Conservation (phyloP, 2,797 vertebrate species). For the Xenopus petersii region DNA sequence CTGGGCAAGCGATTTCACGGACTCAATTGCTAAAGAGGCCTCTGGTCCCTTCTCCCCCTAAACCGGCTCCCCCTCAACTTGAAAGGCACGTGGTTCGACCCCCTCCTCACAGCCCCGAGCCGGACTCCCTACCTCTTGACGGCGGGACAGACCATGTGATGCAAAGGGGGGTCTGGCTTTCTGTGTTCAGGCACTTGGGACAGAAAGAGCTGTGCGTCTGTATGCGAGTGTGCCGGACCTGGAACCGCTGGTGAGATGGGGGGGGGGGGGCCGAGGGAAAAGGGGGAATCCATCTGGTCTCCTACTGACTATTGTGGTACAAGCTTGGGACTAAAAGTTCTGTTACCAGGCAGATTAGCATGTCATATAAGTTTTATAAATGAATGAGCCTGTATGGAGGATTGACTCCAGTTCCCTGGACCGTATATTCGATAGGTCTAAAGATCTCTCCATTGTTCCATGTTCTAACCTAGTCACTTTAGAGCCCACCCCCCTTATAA, state of each 20-base stretch:
- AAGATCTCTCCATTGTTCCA: too few relatives aligned
- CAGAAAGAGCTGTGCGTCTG: constrained; percentile 85
- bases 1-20: constrained; percentile 62
- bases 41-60: constrained; percentile 78
- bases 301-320: too few relatives aligned
- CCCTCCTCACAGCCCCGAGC: constrained; percentile 84
- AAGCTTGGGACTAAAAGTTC: too few relatives aligned
- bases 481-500: too few relatives aligned
- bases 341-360: too few relatives aligned
- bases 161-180: constrained; percentile 80
- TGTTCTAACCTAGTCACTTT: too few relatives aligned
- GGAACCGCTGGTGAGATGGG: constrained; percentile 84
- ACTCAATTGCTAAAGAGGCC: constrained; percentile 77
- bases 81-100: constrained; percentile 85
- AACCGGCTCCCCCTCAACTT: constrained; percentile 75
- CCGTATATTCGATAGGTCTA: too few relatives aligned
- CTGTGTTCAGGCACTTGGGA: constrained; percentile 82
- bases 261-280: neutral
- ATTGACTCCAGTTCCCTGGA: too few relatives aligned
- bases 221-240: constrained; percentile 90
- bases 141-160: constrained; percentile 79
- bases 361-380: too few relatives aligned
- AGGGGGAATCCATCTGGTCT: too few relatives aligned
- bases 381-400: too few relatives aligned
- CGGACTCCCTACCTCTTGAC: constrained; percentile 82